Evolutionary conservation across 2,113 vertebrate genomes (phyloP).

Genomic region (Grammomys dolichurus): DNA sequence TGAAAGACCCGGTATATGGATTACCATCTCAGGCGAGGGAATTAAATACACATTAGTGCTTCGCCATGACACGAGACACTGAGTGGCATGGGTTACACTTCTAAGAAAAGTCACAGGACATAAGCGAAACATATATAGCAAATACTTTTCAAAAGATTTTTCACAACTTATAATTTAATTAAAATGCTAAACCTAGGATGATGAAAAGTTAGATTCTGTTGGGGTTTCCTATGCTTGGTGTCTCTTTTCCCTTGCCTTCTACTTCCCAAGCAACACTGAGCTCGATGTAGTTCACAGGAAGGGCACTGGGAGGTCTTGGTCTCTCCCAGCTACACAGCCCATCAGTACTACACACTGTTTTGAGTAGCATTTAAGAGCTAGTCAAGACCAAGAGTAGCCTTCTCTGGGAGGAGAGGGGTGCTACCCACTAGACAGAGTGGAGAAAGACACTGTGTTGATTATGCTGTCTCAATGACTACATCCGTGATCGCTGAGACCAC

Average conservation of each 20-base stretch:
- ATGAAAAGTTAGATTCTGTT: slow-evolving; percentile 44
- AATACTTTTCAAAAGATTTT: slow-evolving; percentile 17
- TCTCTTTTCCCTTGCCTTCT: slow-evolving; percentile 5
- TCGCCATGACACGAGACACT: slow-evolving; percentile 9
- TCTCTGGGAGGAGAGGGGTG: not conserved
- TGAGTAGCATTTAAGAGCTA: slow-evolving; percentile 45
- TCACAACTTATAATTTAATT: slow-evolving; percentile 15
- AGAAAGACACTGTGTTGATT: slow-evolving; percentile 27
- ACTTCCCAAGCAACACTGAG: not conserved
- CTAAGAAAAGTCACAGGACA: slow-evolving; percentile 6
- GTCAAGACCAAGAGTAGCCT: slow-evolving; percentile 22
- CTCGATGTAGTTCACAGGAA: not conserved
- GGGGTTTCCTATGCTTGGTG: not conserved
- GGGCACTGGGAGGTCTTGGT: not conserved
- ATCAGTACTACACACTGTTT: slow-evolving; percentile 11
- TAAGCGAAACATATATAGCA: slow-evolving; percentile 5
- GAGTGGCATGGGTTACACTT: not conserved
- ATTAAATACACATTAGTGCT: not conserved
- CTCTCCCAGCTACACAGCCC: not conserved
- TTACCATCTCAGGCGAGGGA: not conserved
- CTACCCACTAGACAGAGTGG: slow-evolving; percentile 1
- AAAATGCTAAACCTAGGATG: slow-evolving; percentile 32
- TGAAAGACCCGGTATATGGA: not conserved
- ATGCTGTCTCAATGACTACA: not conserved
- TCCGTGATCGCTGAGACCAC: not conserved